These are phyloP conservation scores for Zaprionus vittiger DNA, from an alignment of 1,140 invertebrate genomes.

Conservation along the genomic window DNA sequence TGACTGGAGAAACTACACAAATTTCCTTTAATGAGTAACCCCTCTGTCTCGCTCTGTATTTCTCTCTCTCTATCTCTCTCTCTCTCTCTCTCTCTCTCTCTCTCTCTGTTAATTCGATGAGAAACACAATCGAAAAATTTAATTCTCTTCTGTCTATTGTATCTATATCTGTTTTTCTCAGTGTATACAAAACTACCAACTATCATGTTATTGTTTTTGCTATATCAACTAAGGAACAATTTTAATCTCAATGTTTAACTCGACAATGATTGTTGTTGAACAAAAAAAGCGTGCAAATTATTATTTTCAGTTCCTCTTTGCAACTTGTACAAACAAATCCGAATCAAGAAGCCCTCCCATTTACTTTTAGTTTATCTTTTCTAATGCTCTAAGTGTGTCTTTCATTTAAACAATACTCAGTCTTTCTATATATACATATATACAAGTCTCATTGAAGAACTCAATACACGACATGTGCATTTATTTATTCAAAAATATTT, in stretches of 20 bases:
- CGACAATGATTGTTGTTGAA: conserved; percentile 17
- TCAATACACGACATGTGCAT: conserved; percentile 48
- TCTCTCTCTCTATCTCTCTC: conserved; percentile 33
- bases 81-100: conserved; percentile 50
- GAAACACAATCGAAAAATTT: conserved; percentile 45
- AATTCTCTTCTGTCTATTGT: conserved; percentile 57
- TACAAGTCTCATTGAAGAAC: conserved; percentile 18
- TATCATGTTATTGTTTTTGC: conserved; percentile 58
- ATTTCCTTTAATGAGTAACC: conserved; percentile 44
- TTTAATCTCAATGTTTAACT: conserved; percentile 64
- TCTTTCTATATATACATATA: conserved; percentile 44
- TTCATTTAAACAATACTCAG: conserved; percentile 58
- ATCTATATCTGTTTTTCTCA: conserved; percentile 67
- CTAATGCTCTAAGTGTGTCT: conserved; percentile 66
- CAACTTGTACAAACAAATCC: conserved; percentile 56
- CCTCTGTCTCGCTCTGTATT: conserved; percentile 9
- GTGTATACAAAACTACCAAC: conserved; percentile 58
- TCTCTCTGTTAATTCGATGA: conserved; percentile 49
- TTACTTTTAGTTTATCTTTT: conserved; percentile 57
- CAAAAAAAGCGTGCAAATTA: conserved; percentile 27
- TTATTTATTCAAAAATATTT: conserved; percentile 78
- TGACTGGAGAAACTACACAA: conserved; percentile 77
- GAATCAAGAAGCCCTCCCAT: conserved; percentile 41
- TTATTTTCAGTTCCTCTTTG: conserved; percentile 39
- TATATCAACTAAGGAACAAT: conserved; percentile 31